phyloP scores from a whole-genome alignment of 2,888 invertebrate species.

The Tupiocoris notatus region DNA sequence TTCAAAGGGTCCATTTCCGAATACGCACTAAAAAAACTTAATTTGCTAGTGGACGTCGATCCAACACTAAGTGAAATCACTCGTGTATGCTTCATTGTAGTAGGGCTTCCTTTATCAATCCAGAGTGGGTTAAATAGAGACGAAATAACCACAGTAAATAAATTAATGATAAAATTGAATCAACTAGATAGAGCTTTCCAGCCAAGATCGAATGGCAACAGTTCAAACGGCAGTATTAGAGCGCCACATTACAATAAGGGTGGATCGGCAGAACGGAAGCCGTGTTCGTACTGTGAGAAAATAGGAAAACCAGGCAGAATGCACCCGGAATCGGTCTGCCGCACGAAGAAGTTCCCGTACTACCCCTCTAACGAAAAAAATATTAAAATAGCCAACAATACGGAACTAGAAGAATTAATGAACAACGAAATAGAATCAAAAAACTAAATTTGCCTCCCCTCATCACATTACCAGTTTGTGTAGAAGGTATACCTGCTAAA shows the following conservation, averaged over 20 bases:
- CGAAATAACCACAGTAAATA: slow-evolving; percentile 12
- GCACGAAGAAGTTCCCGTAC: neutral
- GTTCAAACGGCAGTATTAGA: neutral
- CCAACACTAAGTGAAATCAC: slow-evolving; percentile 1
- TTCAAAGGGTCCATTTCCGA: neutral
- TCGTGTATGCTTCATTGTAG: neutral
- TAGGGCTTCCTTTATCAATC: neutral
- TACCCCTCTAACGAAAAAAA: slow-evolving; percentile 2
- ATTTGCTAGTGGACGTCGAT: slow-evolving; percentile 7
- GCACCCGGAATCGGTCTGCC: neutral
- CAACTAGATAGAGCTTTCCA: neutral
- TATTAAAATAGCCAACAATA: slow-evolving; percentile 5
- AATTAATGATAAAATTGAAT: slow-evolving; percentile 13
- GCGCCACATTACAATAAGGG: neutral
- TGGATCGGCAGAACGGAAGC: neutral
- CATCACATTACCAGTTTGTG: neutral
- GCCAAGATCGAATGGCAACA: neutral
- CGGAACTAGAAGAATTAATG: slow-evolving; percentile 14
- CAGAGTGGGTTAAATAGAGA: neutral
- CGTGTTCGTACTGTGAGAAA: slow-evolving; percentile 13
- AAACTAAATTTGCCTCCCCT: slow-evolving; percentile 27
- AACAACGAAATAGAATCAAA: slow-evolving; percentile 12
- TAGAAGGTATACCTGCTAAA: slow-evolving; percentile 1
- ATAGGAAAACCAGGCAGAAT: neutral
- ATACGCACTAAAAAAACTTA: slow-evolving; percentile 15